phyloP scores from a whole-genome alignment of 2,797 vertebrate species.

The Phrynocephalus vlangalii region DNA sequence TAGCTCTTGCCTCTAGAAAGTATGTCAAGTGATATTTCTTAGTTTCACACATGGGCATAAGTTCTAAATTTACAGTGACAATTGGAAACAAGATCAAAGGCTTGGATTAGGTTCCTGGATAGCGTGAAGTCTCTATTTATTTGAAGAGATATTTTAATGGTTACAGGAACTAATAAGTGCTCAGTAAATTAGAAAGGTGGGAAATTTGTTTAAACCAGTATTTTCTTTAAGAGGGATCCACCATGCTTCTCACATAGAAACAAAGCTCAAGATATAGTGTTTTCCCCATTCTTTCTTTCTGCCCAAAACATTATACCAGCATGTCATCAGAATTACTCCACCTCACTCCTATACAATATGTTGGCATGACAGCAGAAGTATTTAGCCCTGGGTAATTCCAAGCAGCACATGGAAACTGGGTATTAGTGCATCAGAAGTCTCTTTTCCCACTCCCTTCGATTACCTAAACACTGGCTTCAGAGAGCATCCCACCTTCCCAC shows the following conservation, averaged over 20 bases:
- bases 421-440: background rate
- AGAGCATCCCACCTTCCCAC: no score
- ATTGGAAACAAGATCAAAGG: background rate
- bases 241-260: background rate
- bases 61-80: background rate
- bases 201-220: background rate
- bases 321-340: background rate
- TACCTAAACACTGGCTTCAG: background rate
- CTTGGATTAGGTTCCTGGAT: background rate
- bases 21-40: background rate
- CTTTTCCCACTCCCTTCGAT: background rate
- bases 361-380: background rate
- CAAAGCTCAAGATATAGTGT: background rate
- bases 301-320: background rate
- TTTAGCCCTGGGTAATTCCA: no score
- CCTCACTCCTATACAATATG: background rate
- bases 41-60: background rate
- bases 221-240: background rate
- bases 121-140: background rate
- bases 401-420: background rate
- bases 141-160: background rate
- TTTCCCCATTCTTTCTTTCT: background rate
- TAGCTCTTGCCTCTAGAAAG: background rate
- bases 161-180: background rate
- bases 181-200: no score